Percentiles rank a stretch among this genome's conserved stretches.
Evolutionary conservation across 2,797 vertebrate genomes (phyloP).

Genomic region (Acanthurus tractus): DNA sequence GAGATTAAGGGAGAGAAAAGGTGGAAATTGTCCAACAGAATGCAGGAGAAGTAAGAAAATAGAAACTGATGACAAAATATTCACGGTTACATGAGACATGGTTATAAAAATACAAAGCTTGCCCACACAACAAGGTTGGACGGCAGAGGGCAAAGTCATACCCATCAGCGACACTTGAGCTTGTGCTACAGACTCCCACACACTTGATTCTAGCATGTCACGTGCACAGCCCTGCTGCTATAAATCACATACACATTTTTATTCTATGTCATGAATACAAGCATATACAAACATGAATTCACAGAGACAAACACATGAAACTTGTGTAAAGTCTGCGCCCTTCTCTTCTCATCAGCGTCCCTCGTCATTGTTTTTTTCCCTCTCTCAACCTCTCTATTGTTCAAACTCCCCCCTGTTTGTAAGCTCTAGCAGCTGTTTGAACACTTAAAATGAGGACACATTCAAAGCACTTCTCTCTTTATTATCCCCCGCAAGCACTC

Average conservation of each 20-base stretch:
- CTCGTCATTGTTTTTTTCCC: conserved; percentile 1
- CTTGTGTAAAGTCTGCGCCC: conserved; percentile 26
- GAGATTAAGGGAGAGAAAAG: conserved; percentile 20
- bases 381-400: background rate
- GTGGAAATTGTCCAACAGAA: background rate
- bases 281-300: conserved; percentile 11
- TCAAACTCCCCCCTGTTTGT: conserved; percentile 59
- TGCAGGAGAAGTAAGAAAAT: conserved; percentile 9
- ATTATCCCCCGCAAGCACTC: conserved; percentile 52
- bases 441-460: conserved; percentile 64
- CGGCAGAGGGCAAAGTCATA: conserved; percentile 66
- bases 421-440: conserved; percentile 36
- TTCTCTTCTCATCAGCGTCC: conserved; percentile 12
- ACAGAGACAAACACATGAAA: background rate
- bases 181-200: conserved; percentile 63
- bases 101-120: conserved; percentile 32
- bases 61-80: conserved; percentile 39
- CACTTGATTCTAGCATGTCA: conserved; percentile 51
- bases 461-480: conserved; percentile 59
- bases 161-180: conserved; percentile 64
- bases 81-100: background rate
- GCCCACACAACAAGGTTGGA: conserved; percentile 64
- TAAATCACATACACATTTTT: conserved; percentile 25
- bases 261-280: conserved; percentile 40
- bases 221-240: conserved; percentile 42